Base-by-base conservation (phyloP, 2,113 vertebrate genomes). In the Pagrus major region DNA sequence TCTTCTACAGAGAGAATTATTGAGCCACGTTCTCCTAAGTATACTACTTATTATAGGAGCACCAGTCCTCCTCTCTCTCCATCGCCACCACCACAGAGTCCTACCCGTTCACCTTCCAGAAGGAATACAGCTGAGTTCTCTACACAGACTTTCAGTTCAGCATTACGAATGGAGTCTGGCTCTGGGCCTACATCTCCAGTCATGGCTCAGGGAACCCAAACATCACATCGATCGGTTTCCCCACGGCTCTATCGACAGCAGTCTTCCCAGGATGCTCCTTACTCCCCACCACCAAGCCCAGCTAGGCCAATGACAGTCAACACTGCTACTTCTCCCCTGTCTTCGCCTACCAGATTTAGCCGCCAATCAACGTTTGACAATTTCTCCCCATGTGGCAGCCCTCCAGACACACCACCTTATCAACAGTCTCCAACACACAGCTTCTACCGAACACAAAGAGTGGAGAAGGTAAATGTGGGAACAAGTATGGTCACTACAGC, bases 51-150 rank as follows among this genome's bases (percentile, higher is more conserved):
- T 84, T 97, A 96, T 82, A 92, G 95, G 77, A 95, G 95, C 78
- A 94, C 97, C 47, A 99, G 97, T 84, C 96, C 97, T 51, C 97
- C 97, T 0, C 95, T 97, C 68, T 99, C 97, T 1, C 97, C 97
- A 12, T 93, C 94, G 14, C 96, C 97, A 65, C 96, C 97, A 58
- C 95, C 95, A 0, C 96, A 98, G 84, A 98, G 96, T 86, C 96
- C 97, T 23, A 95, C 93, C 0, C 94, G 71, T 80, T 95, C 94
- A n/a, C 90, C 92, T n/a, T 93, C 94, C 44, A 96, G 93, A 86
- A 93, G 93, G 73, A 87, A 92, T 55, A 98, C 97, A 0, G 95
- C 94, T 3, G 97, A 99, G 85, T 96, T 98, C 89, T 99, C 97
- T 47, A 97, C 96, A 0, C 97, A 98, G 88, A 98, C 96, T 0